Conservation (phyloP, 2,113 vertebrate species). For the Perca schrenkii region DNA sequence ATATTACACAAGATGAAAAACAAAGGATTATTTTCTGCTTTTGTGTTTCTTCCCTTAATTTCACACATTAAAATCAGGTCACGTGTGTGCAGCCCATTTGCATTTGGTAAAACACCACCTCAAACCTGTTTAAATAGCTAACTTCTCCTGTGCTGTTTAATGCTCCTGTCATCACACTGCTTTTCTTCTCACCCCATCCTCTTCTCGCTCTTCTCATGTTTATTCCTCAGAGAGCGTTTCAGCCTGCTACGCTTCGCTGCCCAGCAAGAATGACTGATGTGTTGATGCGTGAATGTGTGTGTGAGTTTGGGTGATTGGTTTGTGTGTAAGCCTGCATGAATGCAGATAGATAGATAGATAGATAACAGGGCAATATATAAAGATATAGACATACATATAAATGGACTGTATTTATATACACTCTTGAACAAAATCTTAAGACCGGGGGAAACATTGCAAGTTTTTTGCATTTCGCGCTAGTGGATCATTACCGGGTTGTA, state of each 20-base stretch:
- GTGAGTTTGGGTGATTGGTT: too few species aligned
- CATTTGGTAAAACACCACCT: background rate
- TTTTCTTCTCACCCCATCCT: too few species aligned
- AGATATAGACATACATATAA: too few species aligned
- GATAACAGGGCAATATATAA: too few species aligned
- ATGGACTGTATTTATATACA: too few species aligned
- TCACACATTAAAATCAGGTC: too few species aligned
- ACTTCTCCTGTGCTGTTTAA: too few species aligned
- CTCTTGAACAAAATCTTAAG: too few species aligned
- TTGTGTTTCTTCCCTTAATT: background rate
- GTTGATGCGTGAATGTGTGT: background rate
- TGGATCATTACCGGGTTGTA: too few species aligned
- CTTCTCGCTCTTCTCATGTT: background rate
- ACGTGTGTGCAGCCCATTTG: background rate
- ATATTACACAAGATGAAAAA: background rate
- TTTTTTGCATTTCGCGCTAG: too few species aligned
- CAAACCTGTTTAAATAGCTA: background rate
- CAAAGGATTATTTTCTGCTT: background rate
- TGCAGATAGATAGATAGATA: background rate
- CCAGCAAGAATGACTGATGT: background rate
- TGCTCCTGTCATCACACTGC: background rate
- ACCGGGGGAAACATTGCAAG: too few species aligned
- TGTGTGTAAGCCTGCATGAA: too few species aligned
- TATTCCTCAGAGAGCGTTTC: background rate
- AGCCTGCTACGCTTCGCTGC: background rate